These are phyloP conservation scores for Acrocephalus kingi DNA, from an alignment of 2,113 vertebrate species.

Conservation along the genomic window DNA sequence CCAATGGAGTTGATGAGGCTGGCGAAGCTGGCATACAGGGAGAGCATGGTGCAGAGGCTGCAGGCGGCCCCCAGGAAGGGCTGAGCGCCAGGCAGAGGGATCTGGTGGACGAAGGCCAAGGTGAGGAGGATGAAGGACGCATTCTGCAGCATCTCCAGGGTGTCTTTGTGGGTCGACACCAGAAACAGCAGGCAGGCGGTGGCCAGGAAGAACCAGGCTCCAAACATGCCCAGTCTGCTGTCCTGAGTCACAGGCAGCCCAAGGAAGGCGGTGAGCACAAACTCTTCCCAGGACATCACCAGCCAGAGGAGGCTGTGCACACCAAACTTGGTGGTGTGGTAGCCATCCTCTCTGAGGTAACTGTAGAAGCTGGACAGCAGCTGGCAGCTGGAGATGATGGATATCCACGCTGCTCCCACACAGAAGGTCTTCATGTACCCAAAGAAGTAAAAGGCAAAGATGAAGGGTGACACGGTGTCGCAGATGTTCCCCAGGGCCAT, in stretches of 20 bases:
- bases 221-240: slow-evolving; percentile 76
- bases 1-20: slow-evolving; percentile 86
- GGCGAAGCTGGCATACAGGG: slow-evolving; percentile 81
- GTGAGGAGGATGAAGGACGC: slow-evolving; percentile 80
- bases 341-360: slow-evolving; percentile 81
- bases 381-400: slow-evolving; percentile 81
- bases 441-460: slow-evolving; percentile 87
- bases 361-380: slow-evolving; percentile 85
- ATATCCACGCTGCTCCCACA: slow-evolving; percentile 80
- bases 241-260: not conserved
- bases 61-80: slow-evolving; percentile 83
- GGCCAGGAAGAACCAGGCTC: slow-evolving; percentile 85
- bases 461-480: slow-evolving; percentile 79
- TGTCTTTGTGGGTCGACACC: slow-evolving; percentile 79
- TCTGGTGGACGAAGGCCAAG: slow-evolving; percentile 79
- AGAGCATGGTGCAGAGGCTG: slow-evolving; percentile 73
- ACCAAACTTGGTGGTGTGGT: slow-evolving; percentile 84
- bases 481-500: slow-evolving; percentile 87
- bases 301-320: slow-evolving; percentile 85
- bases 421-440: slow-evolving; percentile 78
- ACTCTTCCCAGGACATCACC: slow-evolving; percentile 86
- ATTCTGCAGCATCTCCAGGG: slow-evolving; percentile 83
- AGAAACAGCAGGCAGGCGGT: slow-evolving; percentile 75
- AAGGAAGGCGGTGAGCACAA: slow-evolving; percentile 67
- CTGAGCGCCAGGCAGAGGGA: slow-evolving; percentile 69